Evolutionary conservation across 2,888 invertebrate species (phyloP).

Genomic region (Prosopocoilus inquinatus): DNA sequence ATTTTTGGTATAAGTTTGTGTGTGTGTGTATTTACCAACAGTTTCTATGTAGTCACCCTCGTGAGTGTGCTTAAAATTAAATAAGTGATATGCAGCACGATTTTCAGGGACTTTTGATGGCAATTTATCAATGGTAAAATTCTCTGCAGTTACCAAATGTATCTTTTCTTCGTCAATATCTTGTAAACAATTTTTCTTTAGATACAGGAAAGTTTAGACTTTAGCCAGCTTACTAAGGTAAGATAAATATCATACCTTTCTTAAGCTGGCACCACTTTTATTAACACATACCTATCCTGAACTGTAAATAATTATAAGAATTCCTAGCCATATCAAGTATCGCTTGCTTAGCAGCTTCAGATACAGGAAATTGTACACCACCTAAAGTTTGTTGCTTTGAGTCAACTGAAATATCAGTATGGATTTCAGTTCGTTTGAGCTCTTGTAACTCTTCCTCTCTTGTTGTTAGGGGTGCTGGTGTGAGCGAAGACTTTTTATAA

Average conservation of each 20-base stretch:
- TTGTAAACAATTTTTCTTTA: conserved; percentile 39
- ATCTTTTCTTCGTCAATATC: conserved; percentile 87
- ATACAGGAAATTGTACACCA: conserved; percentile 88
- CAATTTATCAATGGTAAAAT: conserved; percentile 67
- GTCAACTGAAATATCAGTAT: conserved; percentile 75
- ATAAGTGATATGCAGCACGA: conserved; percentile 88
- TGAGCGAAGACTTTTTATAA: conserved; percentile 72
- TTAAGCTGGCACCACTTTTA: not conserved
- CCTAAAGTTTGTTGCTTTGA: conserved; percentile 86
- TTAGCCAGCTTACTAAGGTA: not conserved
- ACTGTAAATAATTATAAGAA: conserved; percentile 84
- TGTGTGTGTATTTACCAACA: conserved; percentile 59
- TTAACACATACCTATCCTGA: conserved; percentile 66
- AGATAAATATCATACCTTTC: not conserved
- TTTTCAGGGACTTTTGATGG: conserved; percentile 80
- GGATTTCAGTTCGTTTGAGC: conserved; percentile 66
- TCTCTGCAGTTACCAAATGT: conserved; percentile 72
- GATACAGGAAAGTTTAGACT: conserved; percentile 4
- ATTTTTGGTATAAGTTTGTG: not conserved
- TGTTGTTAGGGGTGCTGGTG: conserved; percentile 86
- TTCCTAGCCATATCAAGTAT: conserved; percentile 72
- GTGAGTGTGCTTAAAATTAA: conserved; percentile 85
- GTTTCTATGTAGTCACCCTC: conserved; percentile 89
- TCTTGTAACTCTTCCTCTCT: conserved; percentile 84
- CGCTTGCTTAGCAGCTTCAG: conserved; percentile 74